These are phyloP conservation scores for Neomonachus schauinslandi DNA, from an alignment of 2,113 vertebrate genomes.

Conservation along the genomic window DNA sequence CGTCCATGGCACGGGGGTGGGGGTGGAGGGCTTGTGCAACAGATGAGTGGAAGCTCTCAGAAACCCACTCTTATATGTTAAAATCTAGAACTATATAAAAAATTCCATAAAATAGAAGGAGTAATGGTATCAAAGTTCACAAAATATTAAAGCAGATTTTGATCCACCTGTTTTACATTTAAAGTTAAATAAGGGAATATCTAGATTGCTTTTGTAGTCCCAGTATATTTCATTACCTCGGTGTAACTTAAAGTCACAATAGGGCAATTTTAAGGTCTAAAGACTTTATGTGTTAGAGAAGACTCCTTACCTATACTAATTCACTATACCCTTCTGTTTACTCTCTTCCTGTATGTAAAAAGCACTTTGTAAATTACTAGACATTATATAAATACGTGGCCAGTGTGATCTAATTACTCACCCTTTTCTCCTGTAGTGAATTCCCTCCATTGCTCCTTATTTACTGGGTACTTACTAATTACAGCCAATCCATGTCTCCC, in stretches of 20 bases:
- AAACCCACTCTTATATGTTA: neutral
- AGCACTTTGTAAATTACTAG: neutral
- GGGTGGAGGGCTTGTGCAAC: neutral
- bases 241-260: neutral
- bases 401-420: neutral
- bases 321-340: neutral
- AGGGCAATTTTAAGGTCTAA: neutral
- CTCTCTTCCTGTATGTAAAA: neutral
- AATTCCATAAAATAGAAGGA: too few species aligned
- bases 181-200: neutral
- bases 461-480: neutral
- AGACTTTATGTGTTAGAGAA: neutral
- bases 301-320: neutral
- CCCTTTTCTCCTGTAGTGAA: neutral
- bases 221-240: neutral
- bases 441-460: neutral
- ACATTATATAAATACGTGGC: neutral
- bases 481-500: neutral
- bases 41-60: neutral
- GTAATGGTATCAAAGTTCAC: neutral
- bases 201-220: neutral
- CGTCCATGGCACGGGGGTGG: accelerated
- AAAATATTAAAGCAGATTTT: neutral
- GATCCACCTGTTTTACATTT: neutral
- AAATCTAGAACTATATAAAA: neutral